A percentile compares a stretch with the other conserved stretches of the same genome.
These are phyloP conservation scores for Drosophila carrolli DNA, from an alignment of 1,140 invertebrate genomes.

Conservation along the genomic window DNA sequence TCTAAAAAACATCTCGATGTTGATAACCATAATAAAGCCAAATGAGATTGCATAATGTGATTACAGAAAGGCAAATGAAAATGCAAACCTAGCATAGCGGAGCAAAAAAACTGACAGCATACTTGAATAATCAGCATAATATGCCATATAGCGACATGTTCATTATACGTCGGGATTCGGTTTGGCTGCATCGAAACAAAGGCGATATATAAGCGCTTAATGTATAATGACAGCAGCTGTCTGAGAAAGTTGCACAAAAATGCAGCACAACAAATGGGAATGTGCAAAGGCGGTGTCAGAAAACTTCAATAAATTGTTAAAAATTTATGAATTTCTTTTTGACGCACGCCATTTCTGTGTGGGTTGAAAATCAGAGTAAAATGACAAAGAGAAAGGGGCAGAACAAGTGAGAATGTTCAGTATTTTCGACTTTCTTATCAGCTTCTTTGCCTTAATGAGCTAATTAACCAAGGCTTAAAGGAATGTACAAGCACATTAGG, in stretches of 20 bases:
- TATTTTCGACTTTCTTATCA: slow-evolving; percentile 29
- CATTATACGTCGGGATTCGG: slow-evolving; percentile 37
- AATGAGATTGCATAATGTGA: slow-evolving; percentile 64
- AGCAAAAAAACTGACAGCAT: slow-evolving; percentile 44
- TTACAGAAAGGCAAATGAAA: slow-evolving; percentile 57
- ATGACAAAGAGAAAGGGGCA: slow-evolving; percentile 1
- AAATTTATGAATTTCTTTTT: slow-evolving; percentile 74
- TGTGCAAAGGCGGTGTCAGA: slow-evolving; percentile 35
- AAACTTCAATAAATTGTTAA: slow-evolving; percentile 62
- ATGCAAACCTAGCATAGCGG: slow-evolving; percentile 37
- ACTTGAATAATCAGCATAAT: slow-evolving; percentile 50
- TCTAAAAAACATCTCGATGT: slow-evolving; percentile 51
- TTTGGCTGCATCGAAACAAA: slow-evolving; percentile 37
- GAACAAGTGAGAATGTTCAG: slow-evolving; percentile 7
- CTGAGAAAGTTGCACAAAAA: slow-evolving; percentile 75
- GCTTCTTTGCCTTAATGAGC: slow-evolving; percentile 34
- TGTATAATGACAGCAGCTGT: slow-evolving; percentile 61
- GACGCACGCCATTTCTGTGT: slow-evolving; percentile 49
- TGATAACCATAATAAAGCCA: slow-evolving; percentile 55
- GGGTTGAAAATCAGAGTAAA: slow-evolving; percentile 37
- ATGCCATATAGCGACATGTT: slow-evolving; percentile 45
- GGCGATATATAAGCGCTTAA: slow-evolving; percentile 24
- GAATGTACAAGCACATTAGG: slow-evolving; percentile 8
- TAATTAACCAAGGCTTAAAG: slow-evolving; percentile 32
- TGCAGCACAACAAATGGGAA: slow-evolving; percentile 23